Evolutionary conservation across 53 echinoderm and acorn worm species (phyloP), one percentile per base, ranked within the genome.

Genomic region (Arbacia lixula): DNA sequence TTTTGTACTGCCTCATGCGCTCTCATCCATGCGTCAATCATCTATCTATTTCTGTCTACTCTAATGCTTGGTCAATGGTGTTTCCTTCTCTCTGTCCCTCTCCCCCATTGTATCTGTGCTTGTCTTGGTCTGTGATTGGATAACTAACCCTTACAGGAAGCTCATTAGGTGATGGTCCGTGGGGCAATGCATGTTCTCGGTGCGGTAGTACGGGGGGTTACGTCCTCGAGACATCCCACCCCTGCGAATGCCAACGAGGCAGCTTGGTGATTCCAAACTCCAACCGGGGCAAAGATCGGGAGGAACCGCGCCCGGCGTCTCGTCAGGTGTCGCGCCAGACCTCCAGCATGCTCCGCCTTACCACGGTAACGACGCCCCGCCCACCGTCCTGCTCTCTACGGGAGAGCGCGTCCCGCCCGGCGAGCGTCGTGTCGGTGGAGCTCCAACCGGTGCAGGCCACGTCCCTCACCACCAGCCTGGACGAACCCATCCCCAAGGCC

Each of bases 151-250:
- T 46, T 76, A 62, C 90, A 89, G 84, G 83, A 76, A 51, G 77
- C 63, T 66, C 93, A 64, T 63, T 94, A 92, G 94, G n/a, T n/a
- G n/a, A 92, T 76, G 94, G 90, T 53, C 71, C 86, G 8, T 97
- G 97, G 97, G 94, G 93, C 31, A 85, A 77, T 36, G 41, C 92
- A 9, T 97, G 93, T 55, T 36, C 84, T 20, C 83, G 37, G 16
- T 94, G 92, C 62, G 87, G 89, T 46, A 87, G 53, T 41, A 90
- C 87, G 37, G 73, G 71, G 2, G 93, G 91, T 21, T 75, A 93
- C 65, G 84, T 81, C 46, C 82, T 81, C 40, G 78, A 77, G 57
- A 60, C 78, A 36, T 77, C 78, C 60, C 57, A 79, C 66, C 77
- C 76, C 53, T 93, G 93, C 52, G 69, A 43, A n/a, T 94, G 94